Evolutionary conservation across 2,113 vertebrate species (phyloP), one percentile per base, ranked within the genome.

Genomic region (Suricata suricatta): DNA sequence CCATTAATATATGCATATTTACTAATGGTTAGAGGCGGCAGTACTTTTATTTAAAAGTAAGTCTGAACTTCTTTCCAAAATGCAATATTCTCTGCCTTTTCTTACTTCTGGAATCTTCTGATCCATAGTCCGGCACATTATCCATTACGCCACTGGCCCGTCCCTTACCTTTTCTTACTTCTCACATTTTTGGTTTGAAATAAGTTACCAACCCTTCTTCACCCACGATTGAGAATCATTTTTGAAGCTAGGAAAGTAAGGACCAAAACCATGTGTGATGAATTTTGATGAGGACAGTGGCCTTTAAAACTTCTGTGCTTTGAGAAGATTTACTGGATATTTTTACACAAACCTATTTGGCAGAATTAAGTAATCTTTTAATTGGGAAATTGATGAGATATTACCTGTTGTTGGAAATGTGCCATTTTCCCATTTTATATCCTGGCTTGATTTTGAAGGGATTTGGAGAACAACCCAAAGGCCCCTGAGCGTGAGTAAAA

Each of bases 341-440:
- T 94, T 94, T 92, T 76, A 76, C 31, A 97, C 31, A 97, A 74
- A 66, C 38, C 25, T 80, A 13, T 92, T 95, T 80, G 35, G 33
- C 71, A 90, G 77, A 74, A 35, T 54, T 86, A 33, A 92, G 77
- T 79, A 47, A 41, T 92, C 71, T 66, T 94, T 95, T 89, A 89
- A 54, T 94, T 91, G 29, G 74, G 33, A 96, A 93, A 93, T 72
- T 83, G 86, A 83, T 79, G 47, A 69, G 72, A 68, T 88, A 81
- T 50, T 89, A 95, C 35, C 87, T 88, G 38, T 47, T 95, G 66
- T 2, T 92, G 90, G 90, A 84, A 92, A 64, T 84, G 29, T 60
- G 4, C 79, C n/a, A 16, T 41, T 89, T 95, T 89, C 27, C 19
- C 93, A 14, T 77, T 90, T 72, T 57, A 23, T 92, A n/a, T 87